Evolutionary conservation across 2,888 invertebrate species (phyloP), one percentile per base, ranked within the genome.

Genomic region (Tenthredo distinguenda): DNA sequence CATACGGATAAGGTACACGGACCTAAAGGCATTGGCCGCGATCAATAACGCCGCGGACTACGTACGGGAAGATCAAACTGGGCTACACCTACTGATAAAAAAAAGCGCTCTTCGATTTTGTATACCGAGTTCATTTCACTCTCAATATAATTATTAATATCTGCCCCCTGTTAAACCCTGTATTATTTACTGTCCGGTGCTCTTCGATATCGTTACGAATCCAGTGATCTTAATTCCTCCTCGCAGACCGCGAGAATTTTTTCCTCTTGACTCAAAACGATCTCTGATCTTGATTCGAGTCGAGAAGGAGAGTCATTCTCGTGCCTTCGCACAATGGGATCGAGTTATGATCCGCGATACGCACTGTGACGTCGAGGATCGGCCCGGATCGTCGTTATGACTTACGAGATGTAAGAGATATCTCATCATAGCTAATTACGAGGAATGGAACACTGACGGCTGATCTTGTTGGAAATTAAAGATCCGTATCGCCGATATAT

Each of bases 401-500:
- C 58, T 47, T 21, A 15, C 18, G 3, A 18, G 18, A 65, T 58
- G 82, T 71, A 76, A 84, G 86, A 87, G 87, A 91, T 90, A 90
- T 90, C 90, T 88, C 88, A 85, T 88, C 89, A 87, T 74, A 85
- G 84, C 88, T 90, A 92, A 91, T 92, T 91, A 91, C 90, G 88
- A 86, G 58, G 87, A 85, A 79, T 15, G 84, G 85, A 34, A 74
- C 83, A 71, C 34, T 68, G 68, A 83, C 50, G 83, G n/a, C 6
- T 34, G 21, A 68, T 68, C 58, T 76, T 86, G 77, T 87, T 85
- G 88, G 88, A 91, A 92, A 91, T 92, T 91, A 90, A 91, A 92
- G 92, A 92, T 92, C 86, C 86, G 77, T 91, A 92, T 92, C 92
- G 87, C 84, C 87, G 89, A 89, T 91, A 89, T 91, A 89, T 89